Evolutionary conservation across 2,888 invertebrate genomes (phyloP), one percentile per base, ranked within the genome.

Genomic region (Meta bourneti): DNA sequence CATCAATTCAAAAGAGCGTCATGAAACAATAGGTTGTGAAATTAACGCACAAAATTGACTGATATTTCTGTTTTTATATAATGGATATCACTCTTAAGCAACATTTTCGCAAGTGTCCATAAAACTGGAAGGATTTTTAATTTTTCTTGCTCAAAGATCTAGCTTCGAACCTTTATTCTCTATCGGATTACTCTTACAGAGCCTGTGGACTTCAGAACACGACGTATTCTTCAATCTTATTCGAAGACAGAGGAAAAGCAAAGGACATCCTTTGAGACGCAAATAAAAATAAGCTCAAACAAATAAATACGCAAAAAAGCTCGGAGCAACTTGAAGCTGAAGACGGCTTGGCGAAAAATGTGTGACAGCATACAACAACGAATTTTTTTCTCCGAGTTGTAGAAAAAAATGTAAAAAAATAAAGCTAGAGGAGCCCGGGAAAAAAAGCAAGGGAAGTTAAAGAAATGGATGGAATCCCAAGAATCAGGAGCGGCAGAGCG

Each of bases 401-500:
- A 49, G 34, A 79, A 79, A 79, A 82, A 83, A 83, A 79, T 79
- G 52, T 16, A 20, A 34, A 86, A 82, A 86, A 84, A 84, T 72
- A 84, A 89, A 75, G 48, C 78, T 48, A 13, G 34, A 13, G 69
- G 79, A 75, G 54, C 78, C 34, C 7, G 34, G n/a, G 69, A 79
- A 70, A 85, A 69, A 74, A 70, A 74, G 34, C 34, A 86, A 72
- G 61, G 84, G 61, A 81, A 81, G 85, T 83, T 86, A 86, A 90
- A 90, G 85, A 81, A 90, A 86, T 86, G 75, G 90, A 86, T 80
- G 81, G 80, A 90, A 90, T 75, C 80, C 80, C 9, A 86, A 75
- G 80, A 90, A 86, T 90, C 74, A 74, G 75, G 86, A 86, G 81
- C 90, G 86, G 19, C 86, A 71, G 82, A 87, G 86, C 91, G 91